Conservation (phyloP, 1,140 invertebrate genomes). For the Pantala flavescens region DNA sequence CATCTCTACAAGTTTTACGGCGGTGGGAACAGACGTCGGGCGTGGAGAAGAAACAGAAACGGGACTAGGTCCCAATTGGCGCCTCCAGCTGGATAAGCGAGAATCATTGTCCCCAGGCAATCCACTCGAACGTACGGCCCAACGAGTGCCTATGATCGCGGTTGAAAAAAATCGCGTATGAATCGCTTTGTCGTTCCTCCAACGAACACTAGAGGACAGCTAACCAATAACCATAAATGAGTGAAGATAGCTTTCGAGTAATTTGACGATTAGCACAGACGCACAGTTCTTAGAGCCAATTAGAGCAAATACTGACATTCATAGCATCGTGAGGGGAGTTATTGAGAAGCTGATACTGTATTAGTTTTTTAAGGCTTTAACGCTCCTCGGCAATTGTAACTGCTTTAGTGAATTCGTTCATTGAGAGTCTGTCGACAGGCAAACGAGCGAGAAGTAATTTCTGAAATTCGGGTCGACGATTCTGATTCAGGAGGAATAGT, state of each 20-base stretch:
- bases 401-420: background rate
- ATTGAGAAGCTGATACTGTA: background rate
- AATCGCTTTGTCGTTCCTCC: no score
- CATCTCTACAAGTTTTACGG: slow-evolving; percentile 28
- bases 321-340: background rate
- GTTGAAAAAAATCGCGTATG: no score
- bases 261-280: background rate
- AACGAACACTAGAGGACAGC: no score
- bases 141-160: no score
- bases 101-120: no score
- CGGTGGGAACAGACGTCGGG: background rate
- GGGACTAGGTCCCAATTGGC: background rate
- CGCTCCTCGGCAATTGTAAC: background rate
- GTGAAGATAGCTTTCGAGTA: background rate
- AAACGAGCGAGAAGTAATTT: background rate
- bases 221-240: no score
- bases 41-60: background rate
- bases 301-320: background rate
- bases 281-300: background rate
- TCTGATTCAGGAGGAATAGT: background rate
- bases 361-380: background rate
- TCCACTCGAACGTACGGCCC: no score
- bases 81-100: no score
- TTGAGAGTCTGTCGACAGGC: background rate
- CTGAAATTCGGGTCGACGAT: background rate